These are phyloP conservation scores for Monopis laevigella DNA, from an alignment of 2,888 invertebrate species.

Conservation along the genomic window DNA sequence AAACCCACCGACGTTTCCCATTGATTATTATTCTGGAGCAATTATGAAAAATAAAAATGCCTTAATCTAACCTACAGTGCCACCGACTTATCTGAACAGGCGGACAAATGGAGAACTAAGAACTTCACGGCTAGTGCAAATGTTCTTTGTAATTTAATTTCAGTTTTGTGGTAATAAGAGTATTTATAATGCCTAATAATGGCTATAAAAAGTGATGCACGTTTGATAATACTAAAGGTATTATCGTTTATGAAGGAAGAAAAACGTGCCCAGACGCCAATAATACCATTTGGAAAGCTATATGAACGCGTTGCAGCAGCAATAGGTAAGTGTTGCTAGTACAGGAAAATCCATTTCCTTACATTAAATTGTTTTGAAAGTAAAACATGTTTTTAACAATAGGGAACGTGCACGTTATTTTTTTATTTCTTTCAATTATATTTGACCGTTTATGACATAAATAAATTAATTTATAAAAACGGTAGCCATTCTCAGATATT, in stretches of 20 bases:
- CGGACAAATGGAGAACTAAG: not conserved
- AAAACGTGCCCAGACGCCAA: not conserved
- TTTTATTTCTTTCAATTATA: not conserved
- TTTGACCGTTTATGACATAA: not conserved
- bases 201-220: not conserved
- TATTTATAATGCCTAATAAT: not conserved
- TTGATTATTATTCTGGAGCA: no score
- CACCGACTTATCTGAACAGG: not conserved
- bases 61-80: no score
- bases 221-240: not conserved
- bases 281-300: not conserved
- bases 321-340: conserved; percentile 1
- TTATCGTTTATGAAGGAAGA: not conserved
- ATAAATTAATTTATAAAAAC: no score
- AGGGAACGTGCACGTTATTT: no score
- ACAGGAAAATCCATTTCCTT: no score
- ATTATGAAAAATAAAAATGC: no score
- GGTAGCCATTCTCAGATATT: no score
- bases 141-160: not conserved
- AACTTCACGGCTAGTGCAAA: not conserved
- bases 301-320: not conserved
- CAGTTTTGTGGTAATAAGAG: not conserved
- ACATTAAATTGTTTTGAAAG: no score
- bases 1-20: no score
- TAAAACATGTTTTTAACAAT: not conserved